Base-by-base conservation (phyloP, 2,113 vertebrate species). In the Nestor notabilis region DNA sequence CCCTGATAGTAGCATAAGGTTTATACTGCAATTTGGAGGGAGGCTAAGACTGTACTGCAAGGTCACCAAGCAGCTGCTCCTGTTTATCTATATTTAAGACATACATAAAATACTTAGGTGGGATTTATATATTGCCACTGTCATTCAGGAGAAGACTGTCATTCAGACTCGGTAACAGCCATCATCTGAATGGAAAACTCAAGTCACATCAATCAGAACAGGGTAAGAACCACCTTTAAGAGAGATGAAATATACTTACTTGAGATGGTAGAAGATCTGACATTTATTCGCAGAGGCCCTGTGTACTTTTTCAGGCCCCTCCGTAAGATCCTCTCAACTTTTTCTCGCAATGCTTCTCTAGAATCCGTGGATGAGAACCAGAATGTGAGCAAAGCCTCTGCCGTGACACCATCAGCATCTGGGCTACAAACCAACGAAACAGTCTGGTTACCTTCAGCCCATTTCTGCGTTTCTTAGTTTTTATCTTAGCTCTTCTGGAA, bases 311-410 rank as follows among this genome's bases (percentile, higher is more conserved):
- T 95, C 90, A 98, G 66, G 39, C 98, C 97, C 43, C 96, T 90
- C 56, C 50, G 28, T 86, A 98, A 93, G 91, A 96, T 95, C 47
- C 28, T 93, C 89, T 96, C 74, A 8, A 95, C 66, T 53, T 16
- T 97, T 47, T 87, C 75, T 65, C 53, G 19, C 76, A 97, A 27
- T 37, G 85, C 85, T 95, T 91, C 97, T 85, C 74, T 75, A 33
- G 90, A 95, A 91, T 98, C 98, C 93, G 75, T 94, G 79, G 87
- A 61, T 71, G 74, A 97, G 83, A 97, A 97, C 79, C 92, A 96
- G 95, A 98, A 98, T 17, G 97, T 98, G 83, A 98, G 96, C 80
- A 98, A 93, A 88, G 82, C 70, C 37, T 98, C 97, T 89, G 97
- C 91, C 46, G 93, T 44, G 47, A 97, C 95, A 80, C 98, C 98